Evolutionary conservation across 1,140 invertebrate species (phyloP).

Genomic region (Hirudo medicinalis): DNA sequence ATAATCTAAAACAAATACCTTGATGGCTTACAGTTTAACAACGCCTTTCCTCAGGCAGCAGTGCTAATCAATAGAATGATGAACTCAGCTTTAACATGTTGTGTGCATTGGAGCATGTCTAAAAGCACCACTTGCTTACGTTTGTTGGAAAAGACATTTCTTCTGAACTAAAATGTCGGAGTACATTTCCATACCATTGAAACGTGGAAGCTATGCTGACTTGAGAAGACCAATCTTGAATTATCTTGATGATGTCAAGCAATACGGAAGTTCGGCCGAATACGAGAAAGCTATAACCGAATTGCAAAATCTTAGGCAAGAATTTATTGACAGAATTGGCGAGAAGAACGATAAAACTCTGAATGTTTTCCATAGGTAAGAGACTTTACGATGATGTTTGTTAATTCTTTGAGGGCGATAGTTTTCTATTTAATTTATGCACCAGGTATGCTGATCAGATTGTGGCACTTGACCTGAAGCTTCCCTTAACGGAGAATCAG

Average conservation of each 20-base stretch:
- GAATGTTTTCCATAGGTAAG: neutral
- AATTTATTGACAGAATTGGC: neutral
- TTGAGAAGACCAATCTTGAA: neutral
- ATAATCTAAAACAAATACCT: too few relatives aligned
- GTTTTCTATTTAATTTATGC: neutral
- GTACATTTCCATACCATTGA: constrained; percentile 1
- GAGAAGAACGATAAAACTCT: constrained; percentile 9
- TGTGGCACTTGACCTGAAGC: constrained; percentile 74
- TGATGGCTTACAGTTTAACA: too few relatives aligned
- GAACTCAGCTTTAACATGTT: too few relatives aligned
- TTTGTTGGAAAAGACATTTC: too few relatives aligned
- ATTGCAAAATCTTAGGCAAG: constrained; percentile 9
- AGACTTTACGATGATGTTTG: too few relatives aligned
- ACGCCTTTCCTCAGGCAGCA: too few relatives aligned
- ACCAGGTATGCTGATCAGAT: constrained; percentile 88
- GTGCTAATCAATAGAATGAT: too few relatives aligned
- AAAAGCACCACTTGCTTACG: too few relatives aligned
- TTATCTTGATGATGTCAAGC: neutral
- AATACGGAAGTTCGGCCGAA: neutral
- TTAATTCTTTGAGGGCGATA: neutral
- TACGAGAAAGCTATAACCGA: neutral
- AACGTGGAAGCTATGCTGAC: neutral
- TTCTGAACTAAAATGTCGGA: neutral
- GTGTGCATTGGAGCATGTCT: too few relatives aligned
- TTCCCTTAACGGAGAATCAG: constrained; percentile 64